Evolutionary conservation across 2,113 vertebrate species (phyloP).

Genomic region (Laticauda laticaudata): DNA sequence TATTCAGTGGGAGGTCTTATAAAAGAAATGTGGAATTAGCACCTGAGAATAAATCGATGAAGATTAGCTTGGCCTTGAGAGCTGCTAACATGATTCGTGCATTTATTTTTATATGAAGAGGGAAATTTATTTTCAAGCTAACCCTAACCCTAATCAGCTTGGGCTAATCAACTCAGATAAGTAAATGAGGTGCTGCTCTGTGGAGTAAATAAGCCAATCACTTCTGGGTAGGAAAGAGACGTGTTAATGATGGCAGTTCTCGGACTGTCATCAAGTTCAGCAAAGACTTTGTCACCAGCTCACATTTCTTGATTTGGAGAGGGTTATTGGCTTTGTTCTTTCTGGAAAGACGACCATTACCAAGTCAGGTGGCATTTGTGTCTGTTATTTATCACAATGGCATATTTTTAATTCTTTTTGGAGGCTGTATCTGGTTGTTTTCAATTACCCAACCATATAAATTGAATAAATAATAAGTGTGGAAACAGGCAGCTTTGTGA

Average conservation of each 20-base stretch:
- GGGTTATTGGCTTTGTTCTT: neutral
- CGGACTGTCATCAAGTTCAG: neutral
- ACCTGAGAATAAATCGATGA: neutral
- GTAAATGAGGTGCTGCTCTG: neutral
- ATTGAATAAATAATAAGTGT: neutral
- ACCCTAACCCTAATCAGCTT: neutral
- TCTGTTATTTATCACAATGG: neutral
- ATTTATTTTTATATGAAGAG: neutral
- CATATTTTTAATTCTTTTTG: neutral
- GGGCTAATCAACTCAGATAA: neutral
- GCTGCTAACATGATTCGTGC: neutral
- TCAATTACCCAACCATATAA: neutral
- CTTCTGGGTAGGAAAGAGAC: neutral
- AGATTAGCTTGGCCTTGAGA: neutral
- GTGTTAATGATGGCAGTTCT: too few relatives aligned
- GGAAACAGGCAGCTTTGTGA: neutral
- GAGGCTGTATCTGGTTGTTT: neutral
- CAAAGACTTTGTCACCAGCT: neutral
- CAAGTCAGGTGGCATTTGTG: neutral
- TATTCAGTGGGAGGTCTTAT: neutral
- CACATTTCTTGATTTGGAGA: neutral
- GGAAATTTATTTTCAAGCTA: neutral
- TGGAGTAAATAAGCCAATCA: neutral
- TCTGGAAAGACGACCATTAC: neutral
- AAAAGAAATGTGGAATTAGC: neutral